A percentile compares a stretch with the other conserved stretches of the same genome.
Conservation (phyloP, 1,140 invertebrate species). For the Drosophila erecta region DNA sequence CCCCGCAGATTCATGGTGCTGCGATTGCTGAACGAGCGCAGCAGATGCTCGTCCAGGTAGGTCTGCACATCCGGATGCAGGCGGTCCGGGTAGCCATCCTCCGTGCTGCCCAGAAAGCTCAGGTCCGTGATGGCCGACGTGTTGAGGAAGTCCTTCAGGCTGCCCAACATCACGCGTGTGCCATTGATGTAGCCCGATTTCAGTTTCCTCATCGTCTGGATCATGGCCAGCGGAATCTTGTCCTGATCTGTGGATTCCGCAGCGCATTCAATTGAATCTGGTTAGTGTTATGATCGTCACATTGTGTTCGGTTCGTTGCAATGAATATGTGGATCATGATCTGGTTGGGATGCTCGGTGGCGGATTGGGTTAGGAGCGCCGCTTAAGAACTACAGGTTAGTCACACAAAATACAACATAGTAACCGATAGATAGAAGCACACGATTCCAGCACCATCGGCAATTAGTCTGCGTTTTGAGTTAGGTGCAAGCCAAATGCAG, state of each 20-base stretch:
- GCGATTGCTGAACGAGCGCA: slow-evolving; percentile 91
- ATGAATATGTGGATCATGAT: slow-evolving; percentile 13
- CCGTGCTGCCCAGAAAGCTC: slow-evolving; percentile 96
- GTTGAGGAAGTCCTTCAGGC: slow-evolving; percentile 95
- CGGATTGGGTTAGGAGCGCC: slow-evolving; percentile 25
- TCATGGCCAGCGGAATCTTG: slow-evolving; percentile 95
- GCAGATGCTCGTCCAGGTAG: slow-evolving; percentile 94
- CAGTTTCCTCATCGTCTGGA: slow-evolving; percentile 98
- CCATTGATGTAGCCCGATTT: slow-evolving; percentile 99
- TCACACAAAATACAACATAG: slow-evolving; percentile 64
- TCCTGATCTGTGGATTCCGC: slow-evolving; percentile 89
- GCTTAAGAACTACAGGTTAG: slow-evolving; percentile 52
- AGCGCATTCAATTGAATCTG: neutral
- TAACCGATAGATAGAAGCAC: slow-evolving; percentile 33
- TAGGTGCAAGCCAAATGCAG: slow-evolving; percentile 20
- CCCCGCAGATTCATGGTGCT: slow-evolving; percentile 88
- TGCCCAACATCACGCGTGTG: slow-evolving; percentile 96
- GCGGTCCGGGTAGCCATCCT: slow-evolving; percentile 95
- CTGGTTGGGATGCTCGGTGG: slow-evolving; percentile 11
- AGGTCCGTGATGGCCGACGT: slow-evolving; percentile 98
- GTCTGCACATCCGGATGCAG: slow-evolving; percentile 93
- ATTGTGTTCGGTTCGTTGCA: neutral
- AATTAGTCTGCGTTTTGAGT: slow-evolving; percentile 3
- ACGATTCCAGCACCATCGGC: slow-evolving; percentile 43
- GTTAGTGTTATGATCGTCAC: slow-evolving; percentile 1